Evolutionary conservation across 2,113 vertebrate species (phyloP).

Genomic region (Probosciger aterrimus): DNA sequence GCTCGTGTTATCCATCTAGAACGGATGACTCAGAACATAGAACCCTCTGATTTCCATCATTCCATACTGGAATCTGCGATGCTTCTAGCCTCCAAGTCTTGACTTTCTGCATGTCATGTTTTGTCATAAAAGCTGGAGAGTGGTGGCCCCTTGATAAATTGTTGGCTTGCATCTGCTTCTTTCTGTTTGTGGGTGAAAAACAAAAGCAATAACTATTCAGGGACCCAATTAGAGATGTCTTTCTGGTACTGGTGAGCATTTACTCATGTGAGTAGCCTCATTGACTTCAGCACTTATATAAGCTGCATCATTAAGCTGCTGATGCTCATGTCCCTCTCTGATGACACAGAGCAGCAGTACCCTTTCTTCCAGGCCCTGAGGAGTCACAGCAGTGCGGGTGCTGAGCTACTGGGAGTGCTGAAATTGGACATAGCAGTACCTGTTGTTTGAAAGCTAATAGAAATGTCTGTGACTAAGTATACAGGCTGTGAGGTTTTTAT

Average conservation of each 20-base stretch:
- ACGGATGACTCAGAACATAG: not conserved
- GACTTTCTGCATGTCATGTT: not conserved
- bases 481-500: not conserved
- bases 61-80: not conserved
- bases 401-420: not conserved
- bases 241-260: not conserved
- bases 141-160: not conserved
- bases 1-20: not conserved
- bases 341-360: not conserved
- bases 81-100: not conserved
- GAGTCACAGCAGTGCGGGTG: accelerated
- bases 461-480: not conserved
- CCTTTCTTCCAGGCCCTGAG: not conserved
- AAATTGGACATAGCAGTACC: not conserved
- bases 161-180: not conserved
- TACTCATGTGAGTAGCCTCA: not conserved
- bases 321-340: not conserved
- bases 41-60: not conserved
- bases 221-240: not conserved
- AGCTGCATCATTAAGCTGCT: not conserved
- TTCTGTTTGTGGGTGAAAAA: not conserved
- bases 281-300: not conserved
- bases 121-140: not conserved
- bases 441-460: not conserved
- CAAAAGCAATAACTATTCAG: not conserved